phyloP scores from a whole-genome alignment of 2,888 invertebrate genomes.

The Parapristionchus giblindavisi region DNA sequence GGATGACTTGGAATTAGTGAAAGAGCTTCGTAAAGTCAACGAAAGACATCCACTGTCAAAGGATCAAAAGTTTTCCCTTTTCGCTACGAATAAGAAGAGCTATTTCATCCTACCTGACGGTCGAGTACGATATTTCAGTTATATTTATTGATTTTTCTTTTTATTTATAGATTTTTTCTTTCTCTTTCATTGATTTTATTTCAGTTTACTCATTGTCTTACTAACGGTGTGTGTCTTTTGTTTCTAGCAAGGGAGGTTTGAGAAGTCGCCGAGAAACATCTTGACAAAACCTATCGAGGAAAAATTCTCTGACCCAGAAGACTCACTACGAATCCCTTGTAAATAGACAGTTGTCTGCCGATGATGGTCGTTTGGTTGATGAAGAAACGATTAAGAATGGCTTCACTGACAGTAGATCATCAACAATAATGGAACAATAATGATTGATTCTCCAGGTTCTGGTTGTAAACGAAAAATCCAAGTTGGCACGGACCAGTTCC shows the following conservation, averaged over 20 bases:
- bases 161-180: background rate
- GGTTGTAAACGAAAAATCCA: constrained; percentile 28
- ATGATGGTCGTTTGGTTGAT: background rate
- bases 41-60: constrained; percentile 18
- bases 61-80: constrained; percentile 24
- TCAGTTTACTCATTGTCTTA: background rate
- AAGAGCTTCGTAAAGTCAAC: constrained; percentile 22
- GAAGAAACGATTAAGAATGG: background rate
- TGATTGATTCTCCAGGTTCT: constrained; percentile 2
- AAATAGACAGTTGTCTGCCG: no score
- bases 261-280: no score
- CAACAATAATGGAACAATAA: background rate
- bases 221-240: background rate
- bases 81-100: constrained; percentile 38
- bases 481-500: constrained; percentile 26
- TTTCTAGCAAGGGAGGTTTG: no score
- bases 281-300: no score
- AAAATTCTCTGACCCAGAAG: no score
- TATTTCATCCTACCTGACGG: constrained; percentile 36
- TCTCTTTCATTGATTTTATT: background rate
- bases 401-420: no score
- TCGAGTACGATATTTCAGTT: background rate
- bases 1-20: constrained; percentile 28
- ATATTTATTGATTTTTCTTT: background rate
- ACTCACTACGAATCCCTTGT: no score